phyloP scores from a whole-genome alignment of 2,113 vertebrate species.

The Pampusana beccarii region DNA sequence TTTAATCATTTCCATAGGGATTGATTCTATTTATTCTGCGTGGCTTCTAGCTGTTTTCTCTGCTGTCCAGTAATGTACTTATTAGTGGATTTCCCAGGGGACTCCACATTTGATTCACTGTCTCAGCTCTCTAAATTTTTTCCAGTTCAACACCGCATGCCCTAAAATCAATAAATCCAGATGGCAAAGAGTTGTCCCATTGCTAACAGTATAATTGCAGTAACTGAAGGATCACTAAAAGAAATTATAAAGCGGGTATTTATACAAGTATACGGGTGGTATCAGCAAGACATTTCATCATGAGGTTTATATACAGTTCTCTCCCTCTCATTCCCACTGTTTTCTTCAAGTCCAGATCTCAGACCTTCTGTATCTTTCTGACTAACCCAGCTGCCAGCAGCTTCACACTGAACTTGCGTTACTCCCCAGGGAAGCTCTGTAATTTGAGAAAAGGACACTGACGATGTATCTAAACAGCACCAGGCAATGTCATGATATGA shows the following conservation, averaged over 20 bases:
- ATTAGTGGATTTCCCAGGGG: constrained; percentile 14
- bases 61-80: constrained; percentile 19
- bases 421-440: background rate
- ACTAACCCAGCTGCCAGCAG: background rate
- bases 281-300: background rate
- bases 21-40: constrained; percentile 2
- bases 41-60: background rate
- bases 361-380: background rate
- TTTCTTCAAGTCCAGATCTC: background rate
- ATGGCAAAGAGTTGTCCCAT: background rate
- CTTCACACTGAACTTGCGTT: background rate
- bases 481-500: accelerated
- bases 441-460: background rate
- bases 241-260: background rate
- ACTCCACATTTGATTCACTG: background rate
- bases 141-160: background rate
- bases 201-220: background rate
- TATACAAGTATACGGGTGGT: background rate
- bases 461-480: background rate
- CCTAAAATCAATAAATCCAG: constrained; percentile 25
- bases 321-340: background rate
- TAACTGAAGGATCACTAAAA: background rate
- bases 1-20: constrained; percentile 5
- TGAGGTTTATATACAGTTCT: background rate
- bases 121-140: constrained; percentile 19